Evolutionary conservation across 2,888 invertebrate species (phyloP), one percentile per base, ranked within the genome.

Genomic region (Sarcophaga subvicina): DNA sequence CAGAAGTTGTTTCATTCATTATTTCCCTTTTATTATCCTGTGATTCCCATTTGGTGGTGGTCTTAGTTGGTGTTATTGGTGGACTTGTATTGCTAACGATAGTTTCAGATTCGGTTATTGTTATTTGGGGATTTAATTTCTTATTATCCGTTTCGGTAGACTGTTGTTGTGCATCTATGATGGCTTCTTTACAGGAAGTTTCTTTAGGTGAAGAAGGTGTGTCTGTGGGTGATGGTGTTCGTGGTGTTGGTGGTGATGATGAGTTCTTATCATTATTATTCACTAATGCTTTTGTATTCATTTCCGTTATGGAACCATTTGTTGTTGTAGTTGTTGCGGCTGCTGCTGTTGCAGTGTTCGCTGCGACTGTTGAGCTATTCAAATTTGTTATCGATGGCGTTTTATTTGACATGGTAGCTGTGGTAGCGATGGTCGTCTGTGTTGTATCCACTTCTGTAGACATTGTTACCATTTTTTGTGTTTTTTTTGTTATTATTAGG

Each of bases 371-470:
- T 79, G 88, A 83, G 86, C 85, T 70, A 79, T 91, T 80, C 78
- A 80, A 81, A 90, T 90, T 73, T 88, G 88, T 73, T 77, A 79
- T 64, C 70, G 88, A 85, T 67, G 84, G 64, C 64, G 75, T 80
- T 76, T 80, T 84, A 71, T 76, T 80, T 60, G 76, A 67, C 54
- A 75, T 78, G 59, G 85, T 79, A 25, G 69, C 72, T 88, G 89
- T 88, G 85, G 88, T 54, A 4, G 17, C 89, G 78, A 90, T 89
- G 87, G 90, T 88, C 88, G 91, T 90, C 89, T 91, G 90, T 88
- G 92, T 92, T 91, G 93, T 93, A 91, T 93, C 93, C 89, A 92
- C 90, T 89, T 94, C 94, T 86, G 93, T 93, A 90, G 93, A 93
- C 93, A 94, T 94, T 89, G 93, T 94, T 92, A 94, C 93, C 93